Percentiles rank a stretch among this genome's conserved stretches.
phyloP scores from a whole-genome alignment of 2,797 vertebrate genomes.

The Esox masquinongy region DNA sequence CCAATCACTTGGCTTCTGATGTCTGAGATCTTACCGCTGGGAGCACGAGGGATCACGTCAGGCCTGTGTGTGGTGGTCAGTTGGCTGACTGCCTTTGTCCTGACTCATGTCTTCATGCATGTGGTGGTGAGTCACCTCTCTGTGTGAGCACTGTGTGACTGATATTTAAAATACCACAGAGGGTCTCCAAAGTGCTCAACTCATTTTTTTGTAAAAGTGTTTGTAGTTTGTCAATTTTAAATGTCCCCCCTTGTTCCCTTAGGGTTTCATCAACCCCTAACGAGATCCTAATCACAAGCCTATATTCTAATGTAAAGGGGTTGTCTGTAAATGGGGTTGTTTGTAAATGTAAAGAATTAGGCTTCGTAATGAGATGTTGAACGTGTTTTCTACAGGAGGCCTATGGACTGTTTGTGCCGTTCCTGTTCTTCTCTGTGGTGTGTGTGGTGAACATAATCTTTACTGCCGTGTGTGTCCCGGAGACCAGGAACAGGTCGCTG shows the following conservation, averaged over 20 bases:
- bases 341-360: neutral
- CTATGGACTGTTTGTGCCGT: conserved; percentile 83
- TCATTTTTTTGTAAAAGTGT: no score
- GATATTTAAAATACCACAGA: neutral
- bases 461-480: conserved; percentile 85
- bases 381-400: conserved; percentile 55
- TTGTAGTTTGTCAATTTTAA: neutral
- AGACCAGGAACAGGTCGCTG: conserved; percentile 87
- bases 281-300: neutral
- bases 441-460: conserved; percentile 84
- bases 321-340: neutral
- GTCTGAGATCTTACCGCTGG: conserved; percentile 91
- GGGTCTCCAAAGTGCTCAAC: no score
- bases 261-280: no score
- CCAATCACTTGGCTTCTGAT: conserved; percentile 97
- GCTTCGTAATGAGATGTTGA: neutral
- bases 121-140: conserved; percentile 72
- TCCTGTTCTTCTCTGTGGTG: conserved; percentile 84
- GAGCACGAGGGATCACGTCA: conserved; percentile 85
- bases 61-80: conserved; percentile 90
- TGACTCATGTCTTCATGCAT: conserved; percentile 83
- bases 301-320: neutral
- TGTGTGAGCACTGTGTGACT: neutral
- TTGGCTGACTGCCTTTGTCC: conserved; percentile 90
- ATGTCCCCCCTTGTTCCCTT: neutral